Evolutionary conservation across 2,888 invertebrate genomes (phyloP).

Genomic region (Cotesia congregata): DNA sequence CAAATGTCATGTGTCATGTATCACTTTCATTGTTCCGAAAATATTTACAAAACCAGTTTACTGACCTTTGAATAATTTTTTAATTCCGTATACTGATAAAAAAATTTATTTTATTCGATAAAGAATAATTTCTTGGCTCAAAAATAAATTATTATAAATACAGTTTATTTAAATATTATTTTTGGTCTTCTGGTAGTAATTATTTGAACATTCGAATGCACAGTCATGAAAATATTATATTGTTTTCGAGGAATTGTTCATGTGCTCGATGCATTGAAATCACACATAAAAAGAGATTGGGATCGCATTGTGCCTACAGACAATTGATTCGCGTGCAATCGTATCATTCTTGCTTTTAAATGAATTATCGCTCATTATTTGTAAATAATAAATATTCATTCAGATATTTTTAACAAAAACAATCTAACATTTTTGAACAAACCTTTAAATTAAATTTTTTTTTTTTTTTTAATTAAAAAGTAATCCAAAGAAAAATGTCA

Average conservation of each 20-base stretch:
- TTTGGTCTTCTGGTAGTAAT: too few relatives aligned
- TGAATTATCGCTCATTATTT: neutral
- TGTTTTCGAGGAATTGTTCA: neutral
- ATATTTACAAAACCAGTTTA: neutral
- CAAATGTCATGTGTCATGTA: neutral
- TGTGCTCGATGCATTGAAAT: neutral
- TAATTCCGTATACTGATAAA: neutral
- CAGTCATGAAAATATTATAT: neutral
- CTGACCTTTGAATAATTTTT: neutral
- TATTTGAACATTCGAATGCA: neutral
- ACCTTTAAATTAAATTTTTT: too few relatives aligned
- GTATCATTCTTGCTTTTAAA: neutral
- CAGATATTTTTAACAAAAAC: too few relatives aligned
- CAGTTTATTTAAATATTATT: too few relatives aligned
- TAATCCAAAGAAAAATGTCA: too few relatives aligned
- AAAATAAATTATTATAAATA: too few relatives aligned
- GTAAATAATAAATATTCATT: too few relatives aligned
- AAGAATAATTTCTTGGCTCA: too few relatives aligned
- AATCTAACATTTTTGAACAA: too few relatives aligned
- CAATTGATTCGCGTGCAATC: neutral
- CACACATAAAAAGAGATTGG: neutral
- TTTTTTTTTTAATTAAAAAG: too few relatives aligned
- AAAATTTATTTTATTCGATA: too few relatives aligned
- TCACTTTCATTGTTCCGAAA: slow-evolving; percentile 10
- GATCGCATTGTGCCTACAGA: neutral